Conservation (phyloP, 2,797 vertebrate genomes). For the Myotis daubentonii region DNA sequence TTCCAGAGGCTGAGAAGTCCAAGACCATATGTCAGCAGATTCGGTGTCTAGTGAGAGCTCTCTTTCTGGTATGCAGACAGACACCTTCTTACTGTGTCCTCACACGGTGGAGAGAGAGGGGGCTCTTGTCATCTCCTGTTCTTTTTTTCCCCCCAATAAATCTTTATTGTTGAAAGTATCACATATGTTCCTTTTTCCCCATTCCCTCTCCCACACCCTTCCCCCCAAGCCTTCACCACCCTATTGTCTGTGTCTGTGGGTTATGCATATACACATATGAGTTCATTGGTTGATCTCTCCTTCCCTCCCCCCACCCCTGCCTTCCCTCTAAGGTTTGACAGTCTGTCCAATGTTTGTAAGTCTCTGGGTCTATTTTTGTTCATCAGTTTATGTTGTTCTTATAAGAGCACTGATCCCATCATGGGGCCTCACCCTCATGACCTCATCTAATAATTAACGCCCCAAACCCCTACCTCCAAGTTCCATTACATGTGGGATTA, state of each 20-base stretch:
- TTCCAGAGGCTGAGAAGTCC: background rate
- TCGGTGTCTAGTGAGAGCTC: background rate
- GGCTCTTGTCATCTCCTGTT: background rate
- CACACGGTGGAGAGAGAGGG: background rate
- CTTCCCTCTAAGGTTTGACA: too few relatives aligned
- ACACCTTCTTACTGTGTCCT: background rate
- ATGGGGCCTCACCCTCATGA: background rate
- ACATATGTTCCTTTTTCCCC: too few relatives aligned
- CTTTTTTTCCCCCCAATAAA: too few relatives aligned
- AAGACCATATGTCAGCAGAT: background rate
- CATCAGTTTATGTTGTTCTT: background rate
- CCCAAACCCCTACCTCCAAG: background rate
- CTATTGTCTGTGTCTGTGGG: too few relatives aligned
- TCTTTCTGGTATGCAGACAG: background rate
- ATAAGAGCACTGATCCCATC: background rate
- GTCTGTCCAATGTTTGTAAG: too few relatives aligned
- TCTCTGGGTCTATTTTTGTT: too few relatives aligned
- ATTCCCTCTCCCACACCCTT: too few relatives aligned
- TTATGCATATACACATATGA: too few relatives aligned
- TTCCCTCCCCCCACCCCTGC: too few relatives aligned
- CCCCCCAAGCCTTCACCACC: too few relatives aligned
- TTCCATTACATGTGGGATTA: background rate
- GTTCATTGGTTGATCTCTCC: too few relatives aligned
- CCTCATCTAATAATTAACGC: background rate
- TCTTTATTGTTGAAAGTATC: too few relatives aligned